Evolutionary conservation across 2,113 vertebrate species (phyloP).

Genomic region (Opisthocomus hoazin): DNA sequence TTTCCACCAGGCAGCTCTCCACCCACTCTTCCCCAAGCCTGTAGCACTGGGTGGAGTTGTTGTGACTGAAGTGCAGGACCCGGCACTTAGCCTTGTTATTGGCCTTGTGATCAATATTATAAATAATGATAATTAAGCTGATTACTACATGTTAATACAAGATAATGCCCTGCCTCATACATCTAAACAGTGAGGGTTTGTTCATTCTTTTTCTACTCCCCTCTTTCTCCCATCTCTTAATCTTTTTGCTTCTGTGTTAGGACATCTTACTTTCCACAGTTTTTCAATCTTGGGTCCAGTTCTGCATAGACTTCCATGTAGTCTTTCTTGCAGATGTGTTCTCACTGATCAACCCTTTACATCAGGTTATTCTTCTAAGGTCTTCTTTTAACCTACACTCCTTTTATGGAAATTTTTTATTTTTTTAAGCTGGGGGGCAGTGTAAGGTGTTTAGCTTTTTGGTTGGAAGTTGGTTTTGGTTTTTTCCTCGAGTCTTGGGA

Average conservation of each 20-base stretch:
- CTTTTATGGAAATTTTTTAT: neutral
- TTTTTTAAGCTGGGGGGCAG: fast-evolving
- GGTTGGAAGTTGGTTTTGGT: neutral
- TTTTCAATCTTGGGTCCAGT: neutral
- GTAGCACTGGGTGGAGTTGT: too few species aligned
- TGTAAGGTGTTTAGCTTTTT: neutral
- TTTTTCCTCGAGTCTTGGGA: neutral
- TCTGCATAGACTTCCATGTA: neutral
- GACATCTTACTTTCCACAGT: neutral
- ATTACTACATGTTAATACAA: neutral
- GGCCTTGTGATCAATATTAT: too few species aligned
- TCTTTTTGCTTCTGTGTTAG: neutral
- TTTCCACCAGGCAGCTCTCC: too few species aligned
- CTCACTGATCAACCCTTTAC: neutral
- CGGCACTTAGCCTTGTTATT: too few species aligned
- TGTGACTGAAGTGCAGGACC: too few species aligned
- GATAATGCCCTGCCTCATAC: neutral
- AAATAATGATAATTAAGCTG: neutral
- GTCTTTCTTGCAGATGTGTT: neutral
- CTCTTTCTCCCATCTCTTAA: neutral
- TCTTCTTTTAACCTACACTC: neutral
- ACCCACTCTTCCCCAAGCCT: too few species aligned
- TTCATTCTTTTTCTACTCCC: neutral
- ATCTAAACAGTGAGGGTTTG: fast-evolving
- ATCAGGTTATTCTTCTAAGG: neutral